These are phyloP conservation scores for Elanoides forficatus DNA, from an alignment of 2,113 vertebrate species.

Conservation along the genomic window DNA sequence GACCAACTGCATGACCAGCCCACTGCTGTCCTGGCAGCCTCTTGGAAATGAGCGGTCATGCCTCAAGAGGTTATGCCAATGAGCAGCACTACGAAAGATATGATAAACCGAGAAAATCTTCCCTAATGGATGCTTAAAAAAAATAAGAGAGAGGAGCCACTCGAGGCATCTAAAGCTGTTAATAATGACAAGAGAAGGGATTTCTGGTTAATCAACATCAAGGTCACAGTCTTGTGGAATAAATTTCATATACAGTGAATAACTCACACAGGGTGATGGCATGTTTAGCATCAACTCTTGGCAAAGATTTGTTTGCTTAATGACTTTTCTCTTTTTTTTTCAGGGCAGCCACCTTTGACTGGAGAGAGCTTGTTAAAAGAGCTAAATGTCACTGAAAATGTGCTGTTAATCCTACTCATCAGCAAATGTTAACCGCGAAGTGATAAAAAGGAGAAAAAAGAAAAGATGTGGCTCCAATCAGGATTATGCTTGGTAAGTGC, in stretches of 20 bases:
- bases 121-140: constrained; percentile 3
- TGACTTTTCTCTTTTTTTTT: constrained; percentile 48
- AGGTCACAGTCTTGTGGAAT: constrained; percentile 59
- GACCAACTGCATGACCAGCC: rapidly evolving
- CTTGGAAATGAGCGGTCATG: rapidly evolving
- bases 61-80: background rate
- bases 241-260: constrained; percentile 60
- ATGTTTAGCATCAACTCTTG: constrained; percentile 62
- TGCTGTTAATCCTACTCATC: constrained; percentile 65
- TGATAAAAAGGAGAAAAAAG: constrained; percentile 68
- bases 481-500: constrained; percentile 34
- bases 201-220: constrained; percentile 64
- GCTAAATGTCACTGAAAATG: constrained; percentile 61
- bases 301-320: constrained; percentile 70
- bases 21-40: background rate
- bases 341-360: constrained; percentile 67
- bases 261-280: constrained; percentile 43
- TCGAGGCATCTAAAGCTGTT: constrained; percentile 36
- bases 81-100: background rate
- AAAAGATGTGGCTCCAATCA: constrained; percentile 50
- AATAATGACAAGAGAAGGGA: constrained; percentile 53
- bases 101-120: constrained; percentile 7
- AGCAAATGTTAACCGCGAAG: constrained; percentile 57
- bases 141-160: background rate
- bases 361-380: constrained; percentile 61